phyloP scores from a whole-genome alignment of 2,888 invertebrate species.

The Oegoconia quadripuncta region DNA sequence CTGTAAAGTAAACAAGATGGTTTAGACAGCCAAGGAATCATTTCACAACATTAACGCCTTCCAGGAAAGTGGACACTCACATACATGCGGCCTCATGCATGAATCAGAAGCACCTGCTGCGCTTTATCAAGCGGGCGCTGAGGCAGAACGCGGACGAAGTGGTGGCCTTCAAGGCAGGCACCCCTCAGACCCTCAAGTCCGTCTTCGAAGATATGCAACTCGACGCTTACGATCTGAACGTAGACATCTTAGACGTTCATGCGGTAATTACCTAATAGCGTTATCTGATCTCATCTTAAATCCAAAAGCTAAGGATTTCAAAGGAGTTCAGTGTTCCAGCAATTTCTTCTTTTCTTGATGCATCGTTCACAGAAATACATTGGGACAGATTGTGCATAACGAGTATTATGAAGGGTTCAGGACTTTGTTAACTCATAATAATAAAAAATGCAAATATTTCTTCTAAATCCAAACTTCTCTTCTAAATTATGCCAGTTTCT shows the following conservation, averaged over 20 bases:
- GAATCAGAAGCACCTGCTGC: constrained; percentile 98
- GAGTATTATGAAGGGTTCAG: no score
- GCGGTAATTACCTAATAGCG: constrained; percentile 82
- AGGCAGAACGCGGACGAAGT: constrained; percentile 89
- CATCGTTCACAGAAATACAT: no score
- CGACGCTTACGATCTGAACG: constrained; percentile 97
- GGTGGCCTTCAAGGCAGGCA: constrained; percentile 58
- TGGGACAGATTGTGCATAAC: no score
- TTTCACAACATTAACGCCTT: background rate
- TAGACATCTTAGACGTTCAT: constrained; percentile 98
- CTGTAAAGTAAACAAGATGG: no score
- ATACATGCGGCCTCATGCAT: constrained; percentile 98
- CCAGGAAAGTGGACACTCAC: constrained; percentile 95
- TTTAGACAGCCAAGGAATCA: background rate
- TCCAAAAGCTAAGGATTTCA: no score
- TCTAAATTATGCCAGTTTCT: no score
- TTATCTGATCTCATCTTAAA: no score
- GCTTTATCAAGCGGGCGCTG: constrained; percentile 97
- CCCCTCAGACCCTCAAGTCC: constrained; percentile 90
- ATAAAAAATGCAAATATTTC: no score
- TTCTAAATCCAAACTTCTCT: no score
- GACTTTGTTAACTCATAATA: no score
- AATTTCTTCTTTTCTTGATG: no score
- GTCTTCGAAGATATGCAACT: constrained; percentile 96
- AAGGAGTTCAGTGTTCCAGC: no score